phyloP scores from a whole-genome alignment of 2,113 vertebrate genomes.

The Ariopsis seemanni region DNA sequence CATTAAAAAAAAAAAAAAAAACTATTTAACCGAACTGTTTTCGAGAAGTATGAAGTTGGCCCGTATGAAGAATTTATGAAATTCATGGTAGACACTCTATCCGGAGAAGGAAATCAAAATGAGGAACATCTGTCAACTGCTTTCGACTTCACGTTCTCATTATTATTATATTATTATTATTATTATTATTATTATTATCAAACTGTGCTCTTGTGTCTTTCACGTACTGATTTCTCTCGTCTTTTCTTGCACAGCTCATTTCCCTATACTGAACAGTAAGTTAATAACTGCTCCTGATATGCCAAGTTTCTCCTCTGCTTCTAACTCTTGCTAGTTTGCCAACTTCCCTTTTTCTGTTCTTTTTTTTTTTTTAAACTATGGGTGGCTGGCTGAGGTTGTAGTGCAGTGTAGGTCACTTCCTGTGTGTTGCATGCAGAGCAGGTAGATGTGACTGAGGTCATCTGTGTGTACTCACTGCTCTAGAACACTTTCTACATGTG shows the following conservation, averaged over 20 bases:
- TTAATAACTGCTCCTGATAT: slow-evolving; percentile 53
- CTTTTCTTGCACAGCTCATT: slow-evolving; percentile 60
- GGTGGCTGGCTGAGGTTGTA: background rate
- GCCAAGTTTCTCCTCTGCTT: slow-evolving; percentile 38
- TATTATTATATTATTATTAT: background rate
- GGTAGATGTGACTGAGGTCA: slow-evolving; percentile 26
- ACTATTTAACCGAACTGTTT: background rate
- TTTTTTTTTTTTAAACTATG: background rate
- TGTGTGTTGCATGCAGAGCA: slow-evolving; percentile 40
- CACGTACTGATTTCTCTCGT: slow-evolving; percentile 11
- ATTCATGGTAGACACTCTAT: slow-evolving; percentile 25
- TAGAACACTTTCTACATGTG: background rate
- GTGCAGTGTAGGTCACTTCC: slow-evolving; percentile 28
- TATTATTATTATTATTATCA: background rate
- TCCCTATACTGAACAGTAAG: slow-evolving; percentile 72
- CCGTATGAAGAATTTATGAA: background rate
- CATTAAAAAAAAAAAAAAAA: background rate
- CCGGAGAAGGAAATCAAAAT: slow-evolving; percentile 50
- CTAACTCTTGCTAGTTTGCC: slow-evolving; percentile 15
- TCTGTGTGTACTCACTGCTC: slow-evolving; percentile 8
- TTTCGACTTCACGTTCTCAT: slow-evolving; percentile 29
- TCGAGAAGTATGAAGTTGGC: background rate
- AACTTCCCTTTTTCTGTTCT: slow-evolving; percentile 67
- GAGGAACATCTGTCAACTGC: slow-evolving; percentile 38
- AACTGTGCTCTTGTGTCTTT: slow-evolving; percentile 11